These are phyloP conservation scores for Furnarius figulus DNA, from an alignment of 2,113 vertebrate species.

Conservation along the genomic window DNA sequence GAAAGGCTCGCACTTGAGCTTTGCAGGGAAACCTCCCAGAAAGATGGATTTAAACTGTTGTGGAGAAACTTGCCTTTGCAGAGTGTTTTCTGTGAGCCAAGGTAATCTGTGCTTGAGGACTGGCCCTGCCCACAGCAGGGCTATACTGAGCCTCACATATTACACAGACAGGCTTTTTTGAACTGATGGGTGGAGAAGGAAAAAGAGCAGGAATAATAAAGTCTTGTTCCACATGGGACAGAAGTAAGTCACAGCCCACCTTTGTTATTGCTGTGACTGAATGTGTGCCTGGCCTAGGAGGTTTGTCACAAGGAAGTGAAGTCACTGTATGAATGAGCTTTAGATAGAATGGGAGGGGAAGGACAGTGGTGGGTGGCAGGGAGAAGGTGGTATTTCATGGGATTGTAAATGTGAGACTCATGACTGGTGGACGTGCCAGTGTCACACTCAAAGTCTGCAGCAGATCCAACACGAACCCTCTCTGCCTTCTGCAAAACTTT, in stretches of 20 bases:
- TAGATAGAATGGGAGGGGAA: neutral
- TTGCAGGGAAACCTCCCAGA: neutral
- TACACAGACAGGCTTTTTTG: neutral
- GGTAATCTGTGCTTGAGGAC: neutral
- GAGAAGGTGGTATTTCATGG: neutral
- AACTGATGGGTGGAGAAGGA: neutral
- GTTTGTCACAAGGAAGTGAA: neutral
- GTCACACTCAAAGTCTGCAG: neutral
- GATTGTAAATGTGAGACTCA: neutral
- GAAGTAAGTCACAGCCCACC: neutral
- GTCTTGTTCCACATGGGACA: neutral
- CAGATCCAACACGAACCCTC: accelerated
- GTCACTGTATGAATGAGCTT: neutral
- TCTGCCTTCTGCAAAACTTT: neutral
- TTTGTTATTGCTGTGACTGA: neutral
- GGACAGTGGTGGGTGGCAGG: neutral
- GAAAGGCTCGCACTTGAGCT: neutral
- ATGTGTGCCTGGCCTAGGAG: neutral
- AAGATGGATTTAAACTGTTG: accelerated
- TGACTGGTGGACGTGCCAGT: accelerated
- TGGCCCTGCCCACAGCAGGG: neutral
- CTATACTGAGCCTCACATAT: neutral
- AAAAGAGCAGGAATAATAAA: neutral
- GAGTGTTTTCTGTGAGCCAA: neutral
- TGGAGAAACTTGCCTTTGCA: neutral